A percentile compares a stretch with the other conserved stretches of the same genome.
phyloP scores from a whole-genome alignment of 2,888 invertebrate species.

The Cantharis rufa region DNA sequence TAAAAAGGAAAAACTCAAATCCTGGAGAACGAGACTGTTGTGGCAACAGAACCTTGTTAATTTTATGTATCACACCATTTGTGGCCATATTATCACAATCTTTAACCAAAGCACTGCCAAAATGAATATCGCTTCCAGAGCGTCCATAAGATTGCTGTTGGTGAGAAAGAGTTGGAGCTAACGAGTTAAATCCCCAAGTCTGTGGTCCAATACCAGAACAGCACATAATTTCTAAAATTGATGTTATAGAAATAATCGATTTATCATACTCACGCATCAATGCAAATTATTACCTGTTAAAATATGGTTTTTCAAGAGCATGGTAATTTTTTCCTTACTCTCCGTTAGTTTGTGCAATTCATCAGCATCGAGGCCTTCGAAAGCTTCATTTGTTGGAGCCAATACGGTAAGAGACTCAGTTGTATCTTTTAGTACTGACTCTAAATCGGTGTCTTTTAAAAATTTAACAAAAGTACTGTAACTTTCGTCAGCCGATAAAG shows the following conservation, averaged over 20 bases:
- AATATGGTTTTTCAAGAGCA: conserved; percentile 59
- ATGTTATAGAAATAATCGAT: neutral
- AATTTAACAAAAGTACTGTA: conserved; percentile 56
- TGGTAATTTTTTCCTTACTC: conserved; percentile 57
- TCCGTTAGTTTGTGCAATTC: conserved; percentile 55
- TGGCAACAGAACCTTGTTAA: conserved; percentile 60
- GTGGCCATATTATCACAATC: conserved; percentile 60
- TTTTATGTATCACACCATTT: conserved; percentile 63
- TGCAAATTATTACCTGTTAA: conserved; percentile 54
- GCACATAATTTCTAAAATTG: conserved; percentile 51
- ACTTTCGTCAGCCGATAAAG: conserved; percentile 54
- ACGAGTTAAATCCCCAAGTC: conserved; percentile 52
- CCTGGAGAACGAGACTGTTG: conserved; percentile 43
- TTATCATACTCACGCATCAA: too few species aligned
- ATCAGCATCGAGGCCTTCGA: conserved; percentile 57
- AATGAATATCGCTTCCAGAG: conserved; percentile 46
- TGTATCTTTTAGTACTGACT: conserved; percentile 54
- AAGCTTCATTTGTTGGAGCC: conserved; percentile 63
- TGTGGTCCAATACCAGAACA: conserved; percentile 53
- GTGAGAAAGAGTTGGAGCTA: conserved; percentile 48
- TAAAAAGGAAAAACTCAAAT: conserved; percentile 50
- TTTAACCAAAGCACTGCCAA: conserved; percentile 50
- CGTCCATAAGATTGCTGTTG: conserved; percentile 49
- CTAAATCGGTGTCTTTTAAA: conserved; percentile 57
- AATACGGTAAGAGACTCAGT: conserved; percentile 61